A percentile compares a stretch with the other conserved stretches of the same genome.
Evolutionary conservation across 2,113 vertebrate genomes (phyloP).

Genomic region (Pseudopodoces humilis): DNA sequence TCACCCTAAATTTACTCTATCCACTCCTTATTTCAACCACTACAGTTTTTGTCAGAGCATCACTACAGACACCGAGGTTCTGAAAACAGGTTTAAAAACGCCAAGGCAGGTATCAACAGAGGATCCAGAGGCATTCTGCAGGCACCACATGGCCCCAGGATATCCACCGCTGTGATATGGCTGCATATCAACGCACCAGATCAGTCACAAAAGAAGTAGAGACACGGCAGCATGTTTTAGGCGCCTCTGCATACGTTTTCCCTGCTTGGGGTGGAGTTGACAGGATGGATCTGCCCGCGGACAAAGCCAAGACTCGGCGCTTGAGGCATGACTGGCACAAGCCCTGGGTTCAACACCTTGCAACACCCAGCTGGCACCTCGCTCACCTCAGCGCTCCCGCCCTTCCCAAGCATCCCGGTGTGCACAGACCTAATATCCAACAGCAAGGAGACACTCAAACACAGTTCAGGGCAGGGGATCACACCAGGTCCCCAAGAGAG

Average conservation of each 20-base stretch:
- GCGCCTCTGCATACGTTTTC: background rate
- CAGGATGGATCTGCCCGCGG: fast-evolving
- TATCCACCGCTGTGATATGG: fast-evolving
- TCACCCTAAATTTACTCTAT: background rate
- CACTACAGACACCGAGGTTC: background rate
- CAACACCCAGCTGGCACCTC: fast-evolving
- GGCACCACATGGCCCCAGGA: background rate
- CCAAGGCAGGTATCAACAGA: background rate
- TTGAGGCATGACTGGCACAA: background rate
- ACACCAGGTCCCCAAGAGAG: background rate
- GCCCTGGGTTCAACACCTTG: fast-evolving
- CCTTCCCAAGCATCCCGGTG: background rate
- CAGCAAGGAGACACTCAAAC: background rate
- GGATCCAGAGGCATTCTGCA: background rate
- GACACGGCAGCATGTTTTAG: background rate
- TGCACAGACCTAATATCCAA: background rate
- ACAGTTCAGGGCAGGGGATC: background rate
- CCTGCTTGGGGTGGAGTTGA: background rate
- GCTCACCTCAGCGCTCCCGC: background rate
- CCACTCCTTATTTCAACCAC: background rate
- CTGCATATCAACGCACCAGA: fast-evolving
- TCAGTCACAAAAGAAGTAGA: background rate
- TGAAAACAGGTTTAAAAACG: background rate
- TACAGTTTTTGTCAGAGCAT: background rate
- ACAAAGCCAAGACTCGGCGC: background rate